phyloP scores from a whole-genome alignment of 2,113 vertebrate species.

The Phoenicopterus ruber region DNA sequence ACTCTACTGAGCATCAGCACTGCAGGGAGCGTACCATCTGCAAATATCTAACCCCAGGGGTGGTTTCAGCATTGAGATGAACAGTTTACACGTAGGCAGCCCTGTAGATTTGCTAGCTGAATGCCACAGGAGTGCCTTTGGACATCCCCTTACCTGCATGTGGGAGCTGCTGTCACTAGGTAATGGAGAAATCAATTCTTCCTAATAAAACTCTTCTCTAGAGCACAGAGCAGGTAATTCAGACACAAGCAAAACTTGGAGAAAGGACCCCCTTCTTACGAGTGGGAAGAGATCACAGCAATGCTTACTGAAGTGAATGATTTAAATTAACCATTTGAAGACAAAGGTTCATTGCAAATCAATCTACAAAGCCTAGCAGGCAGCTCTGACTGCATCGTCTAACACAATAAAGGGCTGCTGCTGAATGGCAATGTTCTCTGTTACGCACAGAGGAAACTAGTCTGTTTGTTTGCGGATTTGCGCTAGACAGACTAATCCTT shows the following conservation, averaged over 20 bases:
- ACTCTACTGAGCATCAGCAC: no score
- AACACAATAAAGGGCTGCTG: neutral
- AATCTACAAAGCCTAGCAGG: neutral
- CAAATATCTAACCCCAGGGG: neutral
- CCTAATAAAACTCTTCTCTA: neutral
- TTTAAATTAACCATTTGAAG: neutral
- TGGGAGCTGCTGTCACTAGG: neutral
- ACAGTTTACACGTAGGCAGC: accelerated
- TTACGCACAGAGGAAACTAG: neutral
- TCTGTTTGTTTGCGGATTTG: neutral
- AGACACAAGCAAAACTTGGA: neutral
- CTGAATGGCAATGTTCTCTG: accelerated
- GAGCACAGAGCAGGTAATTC: neutral
- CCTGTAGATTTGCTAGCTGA: neutral
- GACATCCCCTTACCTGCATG: neutral
- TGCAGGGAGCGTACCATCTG: neutral
- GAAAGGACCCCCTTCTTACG: neutral
- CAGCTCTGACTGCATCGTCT: neutral
- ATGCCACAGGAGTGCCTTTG: neutral
- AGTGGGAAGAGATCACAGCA: neutral
- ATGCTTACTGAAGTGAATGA: neutral
- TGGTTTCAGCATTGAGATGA: neutral
- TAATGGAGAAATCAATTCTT: neutral
- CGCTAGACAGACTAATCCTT: constrained; percentile 17
- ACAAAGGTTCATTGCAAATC: neutral